Conservation (phyloP, 2,888 invertebrate species). For the Petrophora chlorosata region DNA sequence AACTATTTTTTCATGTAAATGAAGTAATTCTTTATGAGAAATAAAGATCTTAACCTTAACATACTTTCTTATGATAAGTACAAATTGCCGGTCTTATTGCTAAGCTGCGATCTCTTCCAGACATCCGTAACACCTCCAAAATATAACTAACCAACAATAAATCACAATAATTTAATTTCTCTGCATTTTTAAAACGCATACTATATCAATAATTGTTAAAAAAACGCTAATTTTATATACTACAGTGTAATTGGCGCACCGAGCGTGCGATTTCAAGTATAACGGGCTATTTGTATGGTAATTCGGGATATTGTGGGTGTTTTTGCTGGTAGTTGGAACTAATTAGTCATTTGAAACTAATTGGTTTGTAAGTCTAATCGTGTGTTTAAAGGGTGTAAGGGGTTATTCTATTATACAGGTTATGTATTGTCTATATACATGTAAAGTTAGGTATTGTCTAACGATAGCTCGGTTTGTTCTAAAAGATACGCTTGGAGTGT, state of each 20-base stretch:
- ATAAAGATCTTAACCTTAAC: too few relatives aligned
- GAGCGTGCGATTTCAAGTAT: conserved; percentile 28
- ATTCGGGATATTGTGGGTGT: conserved; percentile 18
- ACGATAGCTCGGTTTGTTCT: too few relatives aligned
- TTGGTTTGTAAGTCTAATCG: not conserved
- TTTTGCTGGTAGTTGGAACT: conserved; percentile 14
- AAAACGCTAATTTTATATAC: conserved; percentile 49
- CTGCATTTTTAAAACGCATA: conserved; percentile 38
- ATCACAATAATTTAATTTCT: conserved; percentile 46
- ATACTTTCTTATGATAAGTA: conserved; percentile 24
- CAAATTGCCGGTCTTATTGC: too few relatives aligned
- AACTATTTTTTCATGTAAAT: too few relatives aligned
- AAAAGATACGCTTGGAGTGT: too few relatives aligned
- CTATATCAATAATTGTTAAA: conserved; percentile 47
- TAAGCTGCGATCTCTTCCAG: too few relatives aligned
- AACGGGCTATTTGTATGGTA: conserved; percentile 35
- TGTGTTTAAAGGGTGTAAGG: not conserved
- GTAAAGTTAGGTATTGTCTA: too few relatives aligned
- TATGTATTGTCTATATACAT: too few relatives aligned
- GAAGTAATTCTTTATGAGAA: too few relatives aligned
- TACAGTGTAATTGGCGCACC: conserved; percentile 30
- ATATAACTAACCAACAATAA: too few relatives aligned
- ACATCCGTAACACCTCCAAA: too few relatives aligned
- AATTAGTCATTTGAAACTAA: conserved; percentile 9
- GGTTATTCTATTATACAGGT: too few relatives aligned